Base-by-base conservation (phyloP, 2,113 vertebrate species). In the Sinocyclocheilus anophthalmus region DNA sequence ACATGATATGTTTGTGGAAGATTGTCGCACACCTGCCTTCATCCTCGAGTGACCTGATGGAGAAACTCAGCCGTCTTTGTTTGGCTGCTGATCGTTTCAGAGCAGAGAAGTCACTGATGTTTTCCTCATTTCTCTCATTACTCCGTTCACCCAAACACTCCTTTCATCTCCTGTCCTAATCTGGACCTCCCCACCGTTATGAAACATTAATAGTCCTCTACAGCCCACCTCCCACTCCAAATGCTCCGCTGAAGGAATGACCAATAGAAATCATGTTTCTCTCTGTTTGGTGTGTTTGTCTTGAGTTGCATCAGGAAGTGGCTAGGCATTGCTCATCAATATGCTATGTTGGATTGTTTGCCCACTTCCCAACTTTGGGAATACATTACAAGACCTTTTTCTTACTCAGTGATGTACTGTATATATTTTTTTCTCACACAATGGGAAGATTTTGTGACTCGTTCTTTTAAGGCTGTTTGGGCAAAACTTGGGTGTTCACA, bases 141-240 rank as follows among this genome's bases (percentile, higher is more conserved):
- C 81, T 61, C 69, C 26, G 70, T 69, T 86, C 65, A 72, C 73
- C 81, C 55, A 73, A 78, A 42, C 61, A 83, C 72, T 79, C 30
- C 53, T 72, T 86, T 88, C 75, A 84, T 88, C 76, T 59, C 50
- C 63, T 73, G 42, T 53, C 67, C 70, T 76, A 12, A 83, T 61
- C 33, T 53, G 79, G 76, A 81, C 42, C 67, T 18, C 76, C 81
- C 67, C 3, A 57, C 59, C 22, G 18, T 86, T 72, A 81, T 80
- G 76, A 86, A 88, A 84, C 76, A 84, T 80, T 84, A 73, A 80
- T 65, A n/a, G 30, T 86, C 65, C 42, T 63, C 78, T 80, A 24
- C 69, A 6, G 55, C 30, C 70, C 9, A 6, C 42, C 42, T 7
- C 55, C 2, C 63, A 14, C 30, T 2, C 18, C 61, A 59, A 37